Percentiles rank a stretch among this genome's conserved stretches.
Conservation (phyloP, 1,140 invertebrate species). For the Philaenus spumarius region DNA sequence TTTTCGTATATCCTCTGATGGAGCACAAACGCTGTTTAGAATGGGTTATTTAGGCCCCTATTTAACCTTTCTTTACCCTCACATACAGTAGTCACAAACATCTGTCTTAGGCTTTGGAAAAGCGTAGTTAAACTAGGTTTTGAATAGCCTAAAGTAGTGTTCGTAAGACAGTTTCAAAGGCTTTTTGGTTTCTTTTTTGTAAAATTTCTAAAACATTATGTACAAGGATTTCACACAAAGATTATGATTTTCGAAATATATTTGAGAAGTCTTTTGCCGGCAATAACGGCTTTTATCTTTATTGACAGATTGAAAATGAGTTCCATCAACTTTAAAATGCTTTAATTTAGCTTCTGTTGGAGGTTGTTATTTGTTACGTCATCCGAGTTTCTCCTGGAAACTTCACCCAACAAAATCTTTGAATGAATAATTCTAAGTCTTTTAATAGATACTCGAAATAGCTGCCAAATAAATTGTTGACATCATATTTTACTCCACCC, state of each 20-base stretch:
- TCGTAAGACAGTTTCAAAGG: background rate
- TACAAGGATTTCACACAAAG: conserved; percentile 5
- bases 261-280: background rate
- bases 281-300: conserved; percentile 7
- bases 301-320: background rate
- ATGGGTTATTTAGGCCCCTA: conserved; percentile 7
- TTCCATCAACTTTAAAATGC: background rate
- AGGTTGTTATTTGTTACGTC: conserved; percentile 1
- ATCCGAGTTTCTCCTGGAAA: conserved; percentile 10
- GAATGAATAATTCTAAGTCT: conserved; percentile 3
- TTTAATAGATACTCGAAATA: conserved; percentile 1
- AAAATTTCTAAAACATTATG: background rate
- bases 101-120: conserved; percentile 15
- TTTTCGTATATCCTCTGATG: conserved; percentile 13
- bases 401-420: conserved; percentile 1
- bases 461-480: background rate
- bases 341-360: background rate
- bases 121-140: background rate
- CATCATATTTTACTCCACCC: background rate
- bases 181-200: background rate
- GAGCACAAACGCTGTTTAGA: conserved; percentile 5
- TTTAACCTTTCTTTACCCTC: conserved; percentile 14
- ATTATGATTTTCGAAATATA: conserved; percentile 12
- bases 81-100: conserved; percentile 12
- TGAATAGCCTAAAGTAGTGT: conserved; percentile 8